Percentiles rank a stretch among this genome's conserved stretches.
Evolutionary conservation across 2,888 invertebrate species (phyloP).

Genomic region (Euphydryas editha): DNA sequence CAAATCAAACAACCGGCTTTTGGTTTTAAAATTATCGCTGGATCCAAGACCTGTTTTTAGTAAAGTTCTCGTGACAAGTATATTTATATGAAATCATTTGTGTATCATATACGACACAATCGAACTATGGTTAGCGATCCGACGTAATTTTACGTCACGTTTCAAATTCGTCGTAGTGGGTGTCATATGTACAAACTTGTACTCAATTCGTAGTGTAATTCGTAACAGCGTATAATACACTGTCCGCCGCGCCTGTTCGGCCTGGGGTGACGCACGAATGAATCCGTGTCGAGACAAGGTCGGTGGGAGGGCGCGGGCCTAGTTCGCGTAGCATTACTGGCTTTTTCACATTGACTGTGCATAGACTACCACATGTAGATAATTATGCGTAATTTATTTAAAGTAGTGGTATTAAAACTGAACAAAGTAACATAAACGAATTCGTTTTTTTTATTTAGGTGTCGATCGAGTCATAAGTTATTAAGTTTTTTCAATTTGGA

Average conservation of each 20-base stretch:
- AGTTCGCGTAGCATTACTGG: constrained; percentile 52
- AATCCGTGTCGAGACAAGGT: constrained; percentile 81
- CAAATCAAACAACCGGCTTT: not conserved
- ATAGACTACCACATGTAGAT: not conserved
- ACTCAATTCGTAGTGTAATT: constrained; percentile 34
- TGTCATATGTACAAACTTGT: constrained; percentile 20
- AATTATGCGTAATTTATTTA: not conserved
- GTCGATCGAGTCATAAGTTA: too few relatives aligned
- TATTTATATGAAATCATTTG: constrained; percentile 4
- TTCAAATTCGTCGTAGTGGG: constrained; percentile 23
- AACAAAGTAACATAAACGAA: too few relatives aligned
- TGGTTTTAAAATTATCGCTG: not conserved
- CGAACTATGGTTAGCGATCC: constrained; percentile 17
- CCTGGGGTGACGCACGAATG: constrained; percentile 75
- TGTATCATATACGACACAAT: constrained; percentile 12
- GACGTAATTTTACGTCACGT: constrained; percentile 21
- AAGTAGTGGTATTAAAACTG: too few relatives aligned
- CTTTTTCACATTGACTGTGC: constrained; percentile 33
- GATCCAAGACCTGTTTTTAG: too few relatives aligned
- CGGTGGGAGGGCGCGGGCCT: constrained; percentile 76
- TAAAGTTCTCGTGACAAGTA: constrained; percentile 14
- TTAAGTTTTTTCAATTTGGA: too few relatives aligned
- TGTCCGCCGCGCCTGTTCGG: constrained; percentile 40
- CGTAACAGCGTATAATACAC: constrained; percentile 39
- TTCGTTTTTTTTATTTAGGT: not conserved